Percentiles rank a stretch among this genome's conserved stretches.
Evolutionary conservation across 2,888 invertebrate genomes (phyloP).

Genomic region (Stegophylla sp.): DNA sequence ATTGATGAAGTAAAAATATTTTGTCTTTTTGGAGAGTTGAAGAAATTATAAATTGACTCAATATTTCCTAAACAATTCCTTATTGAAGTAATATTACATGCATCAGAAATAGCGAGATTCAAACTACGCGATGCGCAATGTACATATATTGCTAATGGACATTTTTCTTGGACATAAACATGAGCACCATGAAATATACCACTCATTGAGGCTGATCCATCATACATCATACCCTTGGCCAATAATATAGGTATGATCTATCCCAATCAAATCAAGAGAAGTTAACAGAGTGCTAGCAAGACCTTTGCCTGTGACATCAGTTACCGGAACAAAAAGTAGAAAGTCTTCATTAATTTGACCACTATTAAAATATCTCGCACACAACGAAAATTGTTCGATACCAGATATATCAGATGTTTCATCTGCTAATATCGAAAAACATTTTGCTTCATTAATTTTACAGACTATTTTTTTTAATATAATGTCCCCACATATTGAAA

Average conservation of each 20-base stretch:
- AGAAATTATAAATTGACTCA: conserved; percentile 31
- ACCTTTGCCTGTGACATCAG: neutral
- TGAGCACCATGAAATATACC: neutral
- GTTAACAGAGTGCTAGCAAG: conserved; percentile 1
- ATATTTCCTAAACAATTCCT: conserved; percentile 7
- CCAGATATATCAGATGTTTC: conserved; percentile 61
- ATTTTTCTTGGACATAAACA: neutral
- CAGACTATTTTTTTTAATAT: conserved; percentile 54
- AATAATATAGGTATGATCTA: too few species aligned
- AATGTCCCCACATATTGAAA: conserved; percentile 56
- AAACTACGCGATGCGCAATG: conserved; percentile 16
- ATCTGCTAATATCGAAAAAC: conserved; percentile 61
- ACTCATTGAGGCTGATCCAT: too few species aligned
- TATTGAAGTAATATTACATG: conserved; percentile 26
- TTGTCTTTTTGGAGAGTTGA: conserved; percentile 34
- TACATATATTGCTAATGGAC: neutral
- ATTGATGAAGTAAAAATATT: neutral
- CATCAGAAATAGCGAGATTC: conserved; percentile 24
- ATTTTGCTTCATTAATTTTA: conserved; percentile 52
- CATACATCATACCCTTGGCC: too few species aligned
- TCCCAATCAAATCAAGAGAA: neutral
- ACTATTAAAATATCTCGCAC: conserved; percentile 28
- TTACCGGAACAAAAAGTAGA: conserved; percentile 19
- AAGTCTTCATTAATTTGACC: conserved; percentile 27
- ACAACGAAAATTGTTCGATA: conserved; percentile 59